A percentile compares a stretch with the other conserved stretches of the same genome.
These are phyloP conservation scores for Epizoanthus ramosus DNA, from an alignment of 92 coral and sea anemone species.

Conservation along the genomic window DNA sequence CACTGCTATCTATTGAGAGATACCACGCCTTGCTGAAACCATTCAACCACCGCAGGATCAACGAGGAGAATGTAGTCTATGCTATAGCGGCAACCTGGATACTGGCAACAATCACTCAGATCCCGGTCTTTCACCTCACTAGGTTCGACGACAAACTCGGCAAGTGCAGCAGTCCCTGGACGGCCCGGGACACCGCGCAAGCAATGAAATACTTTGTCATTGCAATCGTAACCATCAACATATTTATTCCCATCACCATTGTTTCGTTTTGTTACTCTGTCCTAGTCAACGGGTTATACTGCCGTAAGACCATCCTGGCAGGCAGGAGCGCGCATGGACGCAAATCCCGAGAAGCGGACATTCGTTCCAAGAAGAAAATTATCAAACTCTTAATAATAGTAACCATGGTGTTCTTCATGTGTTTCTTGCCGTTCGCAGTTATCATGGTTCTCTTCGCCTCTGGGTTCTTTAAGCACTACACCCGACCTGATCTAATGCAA, in stretches of 20 bases:
- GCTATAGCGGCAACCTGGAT: conserved; percentile 64
- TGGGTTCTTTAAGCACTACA: conserved; percentile 32
- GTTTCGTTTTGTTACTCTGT: conserved; percentile 68
- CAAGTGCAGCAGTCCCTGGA: conserved; percentile 62
- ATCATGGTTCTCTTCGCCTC: conserved; percentile 64
- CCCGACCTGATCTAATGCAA: not conserved
- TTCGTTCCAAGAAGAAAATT: conserved; percentile 64
- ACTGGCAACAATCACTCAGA: conserved; percentile 57
- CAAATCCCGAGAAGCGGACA: conserved; percentile 53
- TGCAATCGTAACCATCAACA: conserved; percentile 49
- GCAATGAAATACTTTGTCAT: conserved; percentile 52
- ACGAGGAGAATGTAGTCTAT: conserved; percentile 55
- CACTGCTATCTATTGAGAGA: conserved; percentile 74
- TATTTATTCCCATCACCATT: conserved; percentile 48
- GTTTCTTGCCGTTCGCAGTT: conserved; percentile 65
- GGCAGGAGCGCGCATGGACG: conserved; percentile 47
- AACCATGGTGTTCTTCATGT: conserved; percentile 57
- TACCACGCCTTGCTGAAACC: conserved; percentile 76
- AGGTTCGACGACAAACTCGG: conserved; percentile 5
- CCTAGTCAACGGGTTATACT: conserved; percentile 73
- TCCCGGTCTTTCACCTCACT: conserved; percentile 58
- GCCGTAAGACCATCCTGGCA: conserved; percentile 71
- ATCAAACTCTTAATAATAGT: conserved; percentile 61
- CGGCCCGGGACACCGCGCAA: conserved; percentile 48
- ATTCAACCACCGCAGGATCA: conserved; percentile 54